These are phyloP conservation scores for Mactromeris polynyma DNA, from an alignment of 2,888 invertebrate genomes.

Conservation along the genomic window DNA sequence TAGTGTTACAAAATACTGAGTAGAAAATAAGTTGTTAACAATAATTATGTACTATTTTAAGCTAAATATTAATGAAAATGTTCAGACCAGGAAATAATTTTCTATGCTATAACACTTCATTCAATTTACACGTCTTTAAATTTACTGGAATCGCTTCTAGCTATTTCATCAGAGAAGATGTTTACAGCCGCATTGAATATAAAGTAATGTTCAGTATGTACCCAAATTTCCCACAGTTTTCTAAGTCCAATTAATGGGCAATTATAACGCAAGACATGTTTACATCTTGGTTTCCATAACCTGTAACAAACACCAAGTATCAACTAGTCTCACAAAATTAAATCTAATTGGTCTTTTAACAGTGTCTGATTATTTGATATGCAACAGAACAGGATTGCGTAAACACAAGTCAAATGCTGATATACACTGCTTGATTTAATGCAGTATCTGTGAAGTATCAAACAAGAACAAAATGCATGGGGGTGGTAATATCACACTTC, in stretches of 20 bases:
- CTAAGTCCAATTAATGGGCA: neutral
- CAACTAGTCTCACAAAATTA: neutral
- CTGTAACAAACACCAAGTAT: neutral
- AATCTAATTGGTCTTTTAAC: constrained; percentile 7
- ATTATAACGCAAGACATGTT: neutral
- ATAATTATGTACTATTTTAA: too few species aligned
- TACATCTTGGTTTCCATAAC: neutral
- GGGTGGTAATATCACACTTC: constrained; percentile 3
- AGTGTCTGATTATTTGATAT: neutral
- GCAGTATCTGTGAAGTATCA: neutral
- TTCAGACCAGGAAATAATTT: too few species aligned
- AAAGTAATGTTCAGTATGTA: neutral
- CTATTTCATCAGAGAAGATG: too few species aligned
- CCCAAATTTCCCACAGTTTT: neutral
- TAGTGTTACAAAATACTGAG: too few species aligned
- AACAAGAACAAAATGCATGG: neutral
- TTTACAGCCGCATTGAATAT: too few species aligned
- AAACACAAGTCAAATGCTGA: neutral
- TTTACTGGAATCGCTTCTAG: too few species aligned
- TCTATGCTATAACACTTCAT: too few species aligned
- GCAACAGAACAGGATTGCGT: constrained; percentile 1
- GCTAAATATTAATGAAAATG: too few species aligned
- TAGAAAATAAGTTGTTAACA: too few species aligned
- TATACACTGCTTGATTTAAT: constrained; percentile 11
- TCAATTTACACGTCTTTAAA: too few species aligned